Evolutionary conservation across 2,888 invertebrate species (phyloP), one percentile per base, ranked within the genome.

Genomic region (Leistus spinibarbis): DNA sequence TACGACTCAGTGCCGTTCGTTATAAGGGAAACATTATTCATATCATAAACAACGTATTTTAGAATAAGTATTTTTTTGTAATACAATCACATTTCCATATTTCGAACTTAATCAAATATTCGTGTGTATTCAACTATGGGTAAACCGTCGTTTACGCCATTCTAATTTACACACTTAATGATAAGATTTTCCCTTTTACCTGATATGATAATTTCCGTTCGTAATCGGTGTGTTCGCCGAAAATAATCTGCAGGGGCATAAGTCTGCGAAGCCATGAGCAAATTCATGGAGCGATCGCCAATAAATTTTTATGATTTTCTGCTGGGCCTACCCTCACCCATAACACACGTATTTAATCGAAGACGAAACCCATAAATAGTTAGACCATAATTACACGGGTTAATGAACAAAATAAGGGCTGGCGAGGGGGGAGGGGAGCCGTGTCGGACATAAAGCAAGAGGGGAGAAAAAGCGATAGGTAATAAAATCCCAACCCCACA

Each of bases 341-440:
- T 22, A 60, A 2, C 19, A 60, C 10, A 54, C 63, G 63, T 40
- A 71, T 71, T 64, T 63, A 71, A 71, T 64, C 63, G 70, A 71
- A 71, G 70, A 71, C 40, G 19, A 19, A 17, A 20, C 13, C 27
- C 71, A 65, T 65, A 72, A 72, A 66, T 72, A 72, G 53, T 56
- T 27, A 24, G 64, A 23, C 60, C 16, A 65, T 71, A 71, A 71
- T 71, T 71, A 71, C 65, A 54, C 66, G 64, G 20, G 23, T 23
- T 72, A 72, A 72, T 66, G 72, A 65, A 72, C 66, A 27, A 40
- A 19, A 20, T n/a, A 23, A 20, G 72, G 27, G 64, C 16, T 10
- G 54, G 40, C 10, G 66, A n/a, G 65, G 53, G 20, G 9, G 13
- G 10, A 10, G 56, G 56, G 7, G 17, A 19, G 40, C 19, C 9